phyloP scores from a whole-genome alignment of 2,888 invertebrate genomes.

The Agrochola circellaris region DNA sequence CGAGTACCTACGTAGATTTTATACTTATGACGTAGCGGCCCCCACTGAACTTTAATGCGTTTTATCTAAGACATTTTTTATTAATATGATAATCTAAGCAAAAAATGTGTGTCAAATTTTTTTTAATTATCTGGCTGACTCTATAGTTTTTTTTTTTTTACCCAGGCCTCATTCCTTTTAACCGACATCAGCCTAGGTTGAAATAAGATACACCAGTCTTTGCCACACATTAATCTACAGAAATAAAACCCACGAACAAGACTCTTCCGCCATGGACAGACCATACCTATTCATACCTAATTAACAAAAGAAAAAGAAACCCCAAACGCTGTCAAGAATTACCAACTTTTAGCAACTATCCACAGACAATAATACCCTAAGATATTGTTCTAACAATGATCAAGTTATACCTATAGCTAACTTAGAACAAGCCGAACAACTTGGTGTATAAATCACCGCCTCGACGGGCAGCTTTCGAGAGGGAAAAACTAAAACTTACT shows the following conservation, averaged over 20 bases:
- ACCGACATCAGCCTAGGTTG: not conserved
- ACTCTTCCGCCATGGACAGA: not conserved
- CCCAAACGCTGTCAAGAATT: not conserved
- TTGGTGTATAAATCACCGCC: slow-evolving; percentile 71
- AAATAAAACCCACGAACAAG: not conserved
- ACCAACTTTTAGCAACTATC: slow-evolving; percentile 10
- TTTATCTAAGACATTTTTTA: too few relatives aligned
- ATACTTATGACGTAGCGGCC: too few relatives aligned
- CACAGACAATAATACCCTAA: slow-evolving; percentile 44
- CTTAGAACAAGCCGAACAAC: slow-evolving; percentile 59
- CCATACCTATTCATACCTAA: slow-evolving; percentile 5
- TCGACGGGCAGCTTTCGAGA: slow-evolving; percentile 65
- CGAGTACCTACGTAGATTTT: too few relatives aligned
- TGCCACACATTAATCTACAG: not conserved
- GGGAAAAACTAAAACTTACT: slow-evolving; percentile 70
- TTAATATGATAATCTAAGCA: too few relatives aligned
- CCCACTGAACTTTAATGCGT: too few relatives aligned
- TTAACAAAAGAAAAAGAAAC: slow-evolving; percentile 9
- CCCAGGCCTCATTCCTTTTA: too few relatives aligned
- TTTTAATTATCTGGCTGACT: too few relatives aligned
- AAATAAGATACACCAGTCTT: not conserved
- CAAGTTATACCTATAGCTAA: slow-evolving; percentile 57
- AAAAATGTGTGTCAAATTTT: too few relatives aligned
- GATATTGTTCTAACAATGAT: slow-evolving; percentile 61
- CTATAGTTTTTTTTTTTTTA: too few relatives aligned